Evolutionary conservation across 2,888 invertebrate species (phyloP).

Genomic region (Cataglyphis livida): DNA sequence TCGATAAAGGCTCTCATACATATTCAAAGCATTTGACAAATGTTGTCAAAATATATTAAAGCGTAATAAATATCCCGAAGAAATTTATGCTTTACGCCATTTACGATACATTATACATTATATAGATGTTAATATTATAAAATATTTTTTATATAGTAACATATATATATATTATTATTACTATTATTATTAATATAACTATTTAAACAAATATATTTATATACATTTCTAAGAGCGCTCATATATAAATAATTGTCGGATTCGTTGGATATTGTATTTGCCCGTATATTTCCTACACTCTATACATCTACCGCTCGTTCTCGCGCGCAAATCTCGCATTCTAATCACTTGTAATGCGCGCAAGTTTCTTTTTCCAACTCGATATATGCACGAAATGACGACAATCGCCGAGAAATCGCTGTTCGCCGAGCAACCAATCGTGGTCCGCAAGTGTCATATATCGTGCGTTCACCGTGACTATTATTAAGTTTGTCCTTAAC

Average conservation of each 20-base stretch:
- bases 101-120: not conserved
- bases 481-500: slow-evolving; percentile 82
- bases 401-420: slow-evolving; percentile 62
- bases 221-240: not conserved
- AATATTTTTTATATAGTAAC: not conserved
- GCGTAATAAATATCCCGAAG: not conserved
- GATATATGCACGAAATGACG: slow-evolving; percentile 62
- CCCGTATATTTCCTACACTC: not conserved
- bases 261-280: not conserved
- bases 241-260: not conserved
- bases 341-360: slow-evolving; percentile 2
- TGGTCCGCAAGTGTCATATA: slow-evolving; percentile 43
- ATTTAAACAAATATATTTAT: not conserved
- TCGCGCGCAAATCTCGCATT: not conserved
- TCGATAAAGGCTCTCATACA: not conserved
- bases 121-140: not conserved
- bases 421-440: slow-evolving; percentile 60
- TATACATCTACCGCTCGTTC: not conserved
- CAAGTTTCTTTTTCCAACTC: slow-evolving; percentile 30
- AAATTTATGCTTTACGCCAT: not conserved
- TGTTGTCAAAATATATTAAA: not conserved
- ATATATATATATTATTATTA: too few species aligned
- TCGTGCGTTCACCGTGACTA: slow-evolving; percentile 68
- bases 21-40: not conserved
- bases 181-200: not conserved